Base-by-base conservation (phyloP, 1,140 invertebrate species). In the Melipona quadrifasciata region DNA sequence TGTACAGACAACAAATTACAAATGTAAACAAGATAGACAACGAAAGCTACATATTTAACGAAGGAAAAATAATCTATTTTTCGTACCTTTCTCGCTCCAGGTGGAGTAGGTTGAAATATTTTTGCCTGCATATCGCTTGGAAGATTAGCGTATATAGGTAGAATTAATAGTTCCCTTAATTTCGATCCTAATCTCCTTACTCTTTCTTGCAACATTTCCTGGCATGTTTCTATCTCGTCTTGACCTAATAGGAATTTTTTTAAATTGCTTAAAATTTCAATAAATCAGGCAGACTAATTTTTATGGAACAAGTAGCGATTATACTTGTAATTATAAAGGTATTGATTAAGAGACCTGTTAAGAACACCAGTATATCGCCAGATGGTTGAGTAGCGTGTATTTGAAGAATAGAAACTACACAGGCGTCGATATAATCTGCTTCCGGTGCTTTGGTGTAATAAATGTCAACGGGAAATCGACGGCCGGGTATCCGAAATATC, bases 371-470 rank as follows among this genome's bases (percentile, higher is more conserved):
- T 92, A 99, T 97, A 95, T 99, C 99, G 3, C 99, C 99, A 24
- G 97, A 93, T 3, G 99, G 97, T 94, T 99, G 99, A 1, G 98
- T 99, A 1, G 99, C 97, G 95, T 99, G 99, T 91, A 99, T 99
- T 95, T 99, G 99, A 82, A 99, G 94, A 67, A 99, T 97, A 6
- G 99, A 99, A 0, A 99, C 98, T 2, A 99, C 98, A 94, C 98
- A 98, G 0, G 99, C 99, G 95, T 99, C 99, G 73, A 99, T 97
- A 93, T 99, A 99, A 95, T 99, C 99, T 31, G 99, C 99, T 95
- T 99, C 99, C 1, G 99, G 99, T 3, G 99, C 99, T 96, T 99
- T 99, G 10, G 99, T 99, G 92, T 99, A 99, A 94, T 98, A 99
- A 91, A 99, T 99, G 94, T 99, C 98, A 0, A 99, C 97, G n/a